These are phyloP conservation scores for Oreonectes daqikongensis DNA, from an alignment of 2,797 vertebrate species.

Conservation along the genomic window DNA sequence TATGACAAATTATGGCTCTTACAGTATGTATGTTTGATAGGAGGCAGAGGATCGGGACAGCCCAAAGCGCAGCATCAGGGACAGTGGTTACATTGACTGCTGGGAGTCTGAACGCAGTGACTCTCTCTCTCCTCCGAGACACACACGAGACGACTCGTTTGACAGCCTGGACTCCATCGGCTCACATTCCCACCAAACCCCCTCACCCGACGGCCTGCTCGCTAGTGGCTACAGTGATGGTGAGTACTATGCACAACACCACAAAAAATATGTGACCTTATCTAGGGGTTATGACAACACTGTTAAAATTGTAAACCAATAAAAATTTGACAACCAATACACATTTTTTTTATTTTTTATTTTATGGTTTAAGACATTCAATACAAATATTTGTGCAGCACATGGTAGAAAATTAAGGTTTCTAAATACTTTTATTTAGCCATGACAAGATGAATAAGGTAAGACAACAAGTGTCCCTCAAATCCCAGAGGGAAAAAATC, in stretches of 20 bases:
- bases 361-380: too few relatives aligned
- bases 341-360: too few relatives aligned
- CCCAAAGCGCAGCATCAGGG: slow-evolving; percentile 89
- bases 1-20: too few relatives aligned
- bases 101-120: slow-evolving; percentile 97
- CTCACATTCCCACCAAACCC: slow-evolving; percentile 93
- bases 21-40: slow-evolving; percentile 67
- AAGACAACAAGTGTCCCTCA: too few relatives aligned
- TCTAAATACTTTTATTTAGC: too few relatives aligned
- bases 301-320: neutral
- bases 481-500: too few relatives aligned
- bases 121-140: slow-evolving; percentile 92
- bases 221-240: slow-evolving; percentile 94
- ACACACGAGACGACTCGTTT: slow-evolving; percentile 94
- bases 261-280: neutral
- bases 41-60: slow-evolving; percentile 91
- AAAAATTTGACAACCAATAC: too few relatives aligned
- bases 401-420: too few relatives aligned
- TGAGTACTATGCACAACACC: slow-evolving; percentile 65
- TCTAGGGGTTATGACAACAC: neutral
- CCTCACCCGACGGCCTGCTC: slow-evolving; percentile 93
- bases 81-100: slow-evolving; percentile 97
- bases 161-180: slow-evolving; percentile 99
- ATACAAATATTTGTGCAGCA: too few relatives aligned
- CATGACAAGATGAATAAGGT: too few relatives aligned